A percentile compares a stretch with the other conserved stretches of the same genome.
Evolutionary conservation across 2,888 invertebrate genomes (phyloP).

Genomic region (Gymnoscelis rufifasciata): DNA sequence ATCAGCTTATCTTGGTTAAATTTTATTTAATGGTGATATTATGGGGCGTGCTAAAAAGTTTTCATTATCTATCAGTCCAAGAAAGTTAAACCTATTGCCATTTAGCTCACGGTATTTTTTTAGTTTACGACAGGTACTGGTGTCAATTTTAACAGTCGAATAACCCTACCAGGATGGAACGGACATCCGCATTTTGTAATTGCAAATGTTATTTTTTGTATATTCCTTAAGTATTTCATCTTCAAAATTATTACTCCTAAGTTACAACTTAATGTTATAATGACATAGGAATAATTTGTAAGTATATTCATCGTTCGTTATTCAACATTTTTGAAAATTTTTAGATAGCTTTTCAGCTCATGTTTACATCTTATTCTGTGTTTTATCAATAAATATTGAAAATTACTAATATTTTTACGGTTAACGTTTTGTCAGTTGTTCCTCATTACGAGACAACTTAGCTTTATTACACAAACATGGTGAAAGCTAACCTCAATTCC

Average conservation of each 20-base stretch:
- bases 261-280: constrained; percentile 11
- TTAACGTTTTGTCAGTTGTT: constrained; percentile 4
- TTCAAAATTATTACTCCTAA: constrained; percentile 10
- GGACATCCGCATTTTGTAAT: too few relatives aligned
- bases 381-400: constrained; percentile 1
- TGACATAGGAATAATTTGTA: constrained; percentile 14
- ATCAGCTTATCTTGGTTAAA: too few relatives aligned
- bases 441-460: background rate
- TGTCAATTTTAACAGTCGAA: too few relatives aligned
- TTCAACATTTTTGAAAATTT: constrained; percentile 23
- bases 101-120: too few relatives aligned
- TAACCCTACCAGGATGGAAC: too few relatives aligned
- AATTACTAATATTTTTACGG: constrained; percentile 12
- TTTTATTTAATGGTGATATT: too few relatives aligned
- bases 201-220: background rate
- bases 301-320: constrained; percentile 16
- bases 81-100: too few relatives aligned
- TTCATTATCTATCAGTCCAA: too few relatives aligned
- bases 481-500: background rate
- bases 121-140: too few relatives aligned
- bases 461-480: background rate
- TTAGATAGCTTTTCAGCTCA: constrained; percentile 2
- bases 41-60: too few relatives aligned
- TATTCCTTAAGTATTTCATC: background rate
- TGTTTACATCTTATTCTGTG: constrained; percentile 7